Percentiles rank a stretch among this genome's conserved stretches.
Conservation (phyloP, 2,113 vertebrate genomes). For the Cichladusa arquata region DNA sequence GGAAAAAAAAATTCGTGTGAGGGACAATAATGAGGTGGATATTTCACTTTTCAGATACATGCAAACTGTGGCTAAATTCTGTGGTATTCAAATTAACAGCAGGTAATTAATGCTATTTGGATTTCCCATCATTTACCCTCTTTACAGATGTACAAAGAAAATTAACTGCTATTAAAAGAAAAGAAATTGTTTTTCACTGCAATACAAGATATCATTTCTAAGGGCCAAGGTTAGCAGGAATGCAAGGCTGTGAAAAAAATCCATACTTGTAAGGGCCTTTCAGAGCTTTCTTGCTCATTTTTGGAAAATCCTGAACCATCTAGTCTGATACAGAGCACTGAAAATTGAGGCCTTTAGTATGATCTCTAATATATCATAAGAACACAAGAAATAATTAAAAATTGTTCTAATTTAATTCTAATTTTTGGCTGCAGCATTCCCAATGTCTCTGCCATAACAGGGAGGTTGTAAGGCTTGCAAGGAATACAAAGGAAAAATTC, state of each 20-base stretch:
- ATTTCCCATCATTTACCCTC: not conserved
- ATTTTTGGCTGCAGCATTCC: not conserved
- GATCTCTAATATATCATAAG: not conserved
- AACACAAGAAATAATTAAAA: not conserved
- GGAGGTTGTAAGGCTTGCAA: not conserved
- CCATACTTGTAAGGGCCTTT: not conserved
- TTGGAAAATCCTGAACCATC: not conserved
- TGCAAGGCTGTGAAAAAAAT: not conserved
- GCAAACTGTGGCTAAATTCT: not conserved
- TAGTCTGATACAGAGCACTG: not conserved
- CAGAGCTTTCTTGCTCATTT: not conserved
- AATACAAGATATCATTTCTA: not conserved
- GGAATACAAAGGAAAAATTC: conserved; percentile 18
- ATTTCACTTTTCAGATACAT: not conserved
- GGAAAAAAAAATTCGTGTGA: not conserved
- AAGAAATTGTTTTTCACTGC: not conserved
- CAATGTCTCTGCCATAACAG: not conserved
- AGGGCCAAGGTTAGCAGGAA: not conserved
- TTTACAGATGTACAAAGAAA: not conserved
- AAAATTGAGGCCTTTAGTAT: not conserved
- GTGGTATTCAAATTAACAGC: not conserved
- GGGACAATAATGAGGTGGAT: not conserved
- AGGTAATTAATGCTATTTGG: not conserved
- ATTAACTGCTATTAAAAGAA: not conserved
- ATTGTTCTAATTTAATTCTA: not conserved